Base-by-base conservation (phyloP, 1,140 invertebrate genomes). In the Drosophila pachea region DNA sequence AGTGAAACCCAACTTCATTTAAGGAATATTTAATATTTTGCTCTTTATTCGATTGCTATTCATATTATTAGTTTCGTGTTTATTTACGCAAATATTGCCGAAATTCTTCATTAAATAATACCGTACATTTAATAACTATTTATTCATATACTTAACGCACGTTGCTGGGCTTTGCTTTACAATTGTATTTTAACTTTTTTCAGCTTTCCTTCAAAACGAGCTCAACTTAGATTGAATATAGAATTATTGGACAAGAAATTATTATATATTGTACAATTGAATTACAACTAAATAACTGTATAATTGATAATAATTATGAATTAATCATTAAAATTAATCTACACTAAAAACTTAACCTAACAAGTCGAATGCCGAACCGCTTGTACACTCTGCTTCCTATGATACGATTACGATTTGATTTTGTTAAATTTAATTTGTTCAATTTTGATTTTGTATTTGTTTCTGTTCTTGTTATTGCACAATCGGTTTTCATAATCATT, bases 281-380 rank as follows among this genome's bases (percentile, higher is more conserved):
- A 75, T 82, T 83, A 82, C 79, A 82, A 82, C 75, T 84, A 82
- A 83, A 84, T 82, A 82, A 84, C 79, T 75, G 77, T 78, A 81
- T 22, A 66, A 60, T 60, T 14, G 67, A 22, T 48, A 8, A 45
- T 45, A 16, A 49, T 43, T 53, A 56, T 54, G 45, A 11, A 38
- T 59, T 53, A 45, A 40, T 53, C 60, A 40, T 33, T 68, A 72
- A 40, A 70, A 65, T 54, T 70, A 66, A 66, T 83, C 22, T 56
- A 73, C 74, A 82, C 55, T 63, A 61, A 78, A 78, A 82, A 83
- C 72, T 75, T 78, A 82, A 52, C 49, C 35, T 60, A 72, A 77
- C 50, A 66, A 77, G 72, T 74, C 59, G 67, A 83, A 61, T 83
- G 78, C 62, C 48, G 62, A 22, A 74, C 78, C 83, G 70, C 74